Percentiles rank a stretch among this genome's conserved stretches.
phyloP scores from a whole-genome alignment of 2,888 invertebrate genomes.

The Heliconius ethilla region DNA sequence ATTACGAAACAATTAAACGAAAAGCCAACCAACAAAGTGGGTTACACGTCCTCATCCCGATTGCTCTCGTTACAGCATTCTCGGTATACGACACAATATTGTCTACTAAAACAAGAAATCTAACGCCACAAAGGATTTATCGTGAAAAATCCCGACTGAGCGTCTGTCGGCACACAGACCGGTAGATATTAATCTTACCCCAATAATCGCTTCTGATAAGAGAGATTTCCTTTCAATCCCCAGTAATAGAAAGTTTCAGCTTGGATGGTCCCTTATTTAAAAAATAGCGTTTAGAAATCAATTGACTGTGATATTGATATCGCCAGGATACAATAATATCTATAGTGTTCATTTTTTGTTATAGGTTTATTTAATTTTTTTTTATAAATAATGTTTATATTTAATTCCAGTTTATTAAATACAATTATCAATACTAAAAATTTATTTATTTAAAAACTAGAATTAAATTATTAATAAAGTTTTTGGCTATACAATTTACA shows the following conservation, averaged over 20 bases:
- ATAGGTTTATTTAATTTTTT: not conserved
- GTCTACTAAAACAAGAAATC: constrained; percentile 45
- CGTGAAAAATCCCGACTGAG: constrained; percentile 64
- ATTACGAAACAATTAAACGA: not conserved
- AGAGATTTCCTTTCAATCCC: constrained; percentile 75
- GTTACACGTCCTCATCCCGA: constrained; percentile 4
- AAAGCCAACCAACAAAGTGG: not conserved
- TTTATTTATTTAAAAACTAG: not conserved
- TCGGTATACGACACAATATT: constrained; percentile 37
- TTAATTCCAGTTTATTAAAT: too few species aligned
- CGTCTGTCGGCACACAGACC: constrained; percentile 53
- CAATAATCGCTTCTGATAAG: constrained; percentile 72
- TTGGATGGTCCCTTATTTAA: constrained; percentile 66
- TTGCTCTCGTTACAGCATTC: constrained; percentile 9
- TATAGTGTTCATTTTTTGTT: not conserved
- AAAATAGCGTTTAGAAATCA: constrained; percentile 30
- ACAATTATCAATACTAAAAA: not conserved
- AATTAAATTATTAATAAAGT: too few species aligned
- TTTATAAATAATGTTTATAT: not conserved
- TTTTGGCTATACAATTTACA: too few species aligned
- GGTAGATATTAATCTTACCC: constrained; percentile 70
- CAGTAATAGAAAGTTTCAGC: constrained; percentile 77
- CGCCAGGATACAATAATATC: not conserved
- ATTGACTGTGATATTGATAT: constrained; percentile 27
- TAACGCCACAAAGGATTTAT: constrained; percentile 56